Percentiles rank a stretch among this genome's conserved stretches.
phyloP scores from a whole-genome alignment of 1,140 invertebrate species.

The Cyrtorhinus lividipennis region DNA sequence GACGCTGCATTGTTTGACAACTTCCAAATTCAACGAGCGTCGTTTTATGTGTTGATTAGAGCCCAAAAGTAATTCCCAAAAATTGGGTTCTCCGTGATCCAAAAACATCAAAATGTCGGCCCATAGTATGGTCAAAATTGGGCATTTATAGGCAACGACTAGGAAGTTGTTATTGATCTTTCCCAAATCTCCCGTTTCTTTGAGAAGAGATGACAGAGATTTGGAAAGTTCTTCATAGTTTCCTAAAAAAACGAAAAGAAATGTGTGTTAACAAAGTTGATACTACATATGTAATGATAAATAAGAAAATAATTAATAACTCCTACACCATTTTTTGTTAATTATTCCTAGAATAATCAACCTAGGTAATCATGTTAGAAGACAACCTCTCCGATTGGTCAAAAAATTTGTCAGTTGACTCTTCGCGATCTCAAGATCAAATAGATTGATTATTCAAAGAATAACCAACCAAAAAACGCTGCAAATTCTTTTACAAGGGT shows the following conservation, averaged over 20 bases:
- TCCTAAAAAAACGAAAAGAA: conserved; percentile 31
- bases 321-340: no score
- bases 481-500: no score
- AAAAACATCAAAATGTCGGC: conserved; percentile 51
- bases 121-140: conserved; percentile 52
- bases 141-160: conserved; percentile 35
- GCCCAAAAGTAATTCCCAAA: conserved; percentile 42
- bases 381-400: no score
- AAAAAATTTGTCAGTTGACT: no score
- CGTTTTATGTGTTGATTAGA: conserved; percentile 33
- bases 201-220: conserved; percentile 37
- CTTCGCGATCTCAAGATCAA: no score
- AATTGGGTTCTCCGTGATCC: conserved; percentile 42
- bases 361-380: no score
- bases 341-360: no score
- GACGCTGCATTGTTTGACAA: conserved; percentile 31
- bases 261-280: no score
- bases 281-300: no score
- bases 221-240: conserved; percentile 45
- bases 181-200: conserved; percentile 29
- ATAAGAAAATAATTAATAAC: no score
- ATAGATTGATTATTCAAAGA: no score
- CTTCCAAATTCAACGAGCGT: conserved; percentile 18
- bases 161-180: conserved; percentile 42
- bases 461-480: no score